Percentiles rank a stretch among this genome's conserved stretches.
Evolutionary conservation across 2,797 vertebrate genomes (phyloP).

Genomic region (Scleropages formosus): DNA sequence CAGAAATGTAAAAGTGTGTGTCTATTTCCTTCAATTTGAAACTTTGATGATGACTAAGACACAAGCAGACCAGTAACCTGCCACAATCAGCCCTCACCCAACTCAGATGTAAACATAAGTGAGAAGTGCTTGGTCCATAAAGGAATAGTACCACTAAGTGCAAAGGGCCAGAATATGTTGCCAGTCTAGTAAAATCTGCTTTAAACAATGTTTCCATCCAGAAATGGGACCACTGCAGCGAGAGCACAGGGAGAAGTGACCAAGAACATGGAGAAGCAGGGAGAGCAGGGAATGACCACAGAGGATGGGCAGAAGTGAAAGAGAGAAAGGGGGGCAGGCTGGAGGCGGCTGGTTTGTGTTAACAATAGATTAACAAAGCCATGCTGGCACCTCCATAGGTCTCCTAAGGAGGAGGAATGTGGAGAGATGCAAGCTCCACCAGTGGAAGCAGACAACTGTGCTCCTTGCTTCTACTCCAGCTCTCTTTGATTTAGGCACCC

Average conservation of each 20-base stretch:
- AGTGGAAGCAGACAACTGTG: no score
- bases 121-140: background rate
- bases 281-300: conserved; percentile 14
- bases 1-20: no score
- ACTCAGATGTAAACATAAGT: background rate
- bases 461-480: no score
- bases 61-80: background rate
- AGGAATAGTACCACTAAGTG: background rate
- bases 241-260: background rate
- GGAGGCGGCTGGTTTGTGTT: conserved; percentile 56
- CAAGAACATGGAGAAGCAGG: background rate
- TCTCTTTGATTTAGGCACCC: no score
- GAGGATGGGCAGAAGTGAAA: background rate
- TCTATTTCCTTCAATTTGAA: no score
- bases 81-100: background rate
- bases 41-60: background rate
- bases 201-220: background rate
- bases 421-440: no score
- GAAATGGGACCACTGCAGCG: background rate
- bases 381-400: conserved; percentile 40
- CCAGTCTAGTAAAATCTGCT: conserved; percentile 7
- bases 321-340: conserved; percentile 14
- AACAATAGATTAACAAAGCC: conserved; percentile 48
- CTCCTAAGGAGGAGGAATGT: conserved; percentile 6
- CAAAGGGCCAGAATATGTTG: background rate